Base-by-base conservation (phyloP, 1,140 invertebrate species). In the Alviniconcha marisindica region DNA sequence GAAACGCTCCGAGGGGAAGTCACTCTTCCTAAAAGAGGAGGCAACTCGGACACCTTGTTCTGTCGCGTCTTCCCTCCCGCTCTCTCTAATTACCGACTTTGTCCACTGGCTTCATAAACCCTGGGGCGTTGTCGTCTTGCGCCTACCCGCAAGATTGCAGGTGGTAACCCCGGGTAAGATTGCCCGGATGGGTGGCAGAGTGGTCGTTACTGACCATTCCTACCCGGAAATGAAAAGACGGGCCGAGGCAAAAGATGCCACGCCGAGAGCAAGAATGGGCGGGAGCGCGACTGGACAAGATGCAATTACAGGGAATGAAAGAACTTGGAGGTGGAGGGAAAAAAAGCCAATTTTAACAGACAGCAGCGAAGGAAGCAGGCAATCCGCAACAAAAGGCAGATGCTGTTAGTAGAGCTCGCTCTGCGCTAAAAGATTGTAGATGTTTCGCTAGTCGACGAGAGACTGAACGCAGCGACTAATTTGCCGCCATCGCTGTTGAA, bases 181-280 rank as follows among this genome's bases (percentile, higher is more conserved):
- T 28, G 63, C 63, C 63, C 28, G 63, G 24, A 33, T 24, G 63
- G 56, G 56, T 66, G 63, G 28, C 24, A 66, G 63, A 31, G 63
- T 66, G 63, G 63, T 66, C 63, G 63, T 66, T 66, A 66, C 54
- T 31, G 63, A 18, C 15, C 63, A 66, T 66, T 66, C 2, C 63
- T 66, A 31, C 63, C 5, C 63, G 63, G 63, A 66, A 66, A 66
- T 66, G 63, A 66, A 66, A 66, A 33, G 63, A 31, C n/a, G 63
- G 63, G 1, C 28, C 24, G 63, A 4, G 28, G 5, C 2, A 66
- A 4, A 7, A 0, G 28, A 31, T 14, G 44, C 44, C 7, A 48
- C 7, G 5, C 44, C 18, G 5, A 5, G 44, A 48, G 44, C 44
- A 48, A 48, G 18, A 48, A 18, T 48, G 44, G 44, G 18, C 18